phyloP scores from a whole-genome alignment of 2,888 invertebrate species.

The Leistus spinibarbis region DNA sequence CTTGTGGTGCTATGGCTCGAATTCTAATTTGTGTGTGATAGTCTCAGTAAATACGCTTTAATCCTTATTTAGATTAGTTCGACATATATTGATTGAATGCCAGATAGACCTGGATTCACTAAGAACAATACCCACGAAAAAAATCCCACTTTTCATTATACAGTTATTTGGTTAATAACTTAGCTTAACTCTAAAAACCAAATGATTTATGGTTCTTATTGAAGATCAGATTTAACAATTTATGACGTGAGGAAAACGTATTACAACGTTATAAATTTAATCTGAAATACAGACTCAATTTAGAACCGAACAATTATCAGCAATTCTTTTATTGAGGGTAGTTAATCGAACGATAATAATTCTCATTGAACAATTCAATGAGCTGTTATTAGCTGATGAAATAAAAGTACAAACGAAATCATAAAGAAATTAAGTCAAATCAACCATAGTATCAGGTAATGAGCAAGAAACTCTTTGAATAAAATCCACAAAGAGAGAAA shows the following conservation, averaged over 20 bases:
- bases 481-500: neutral
- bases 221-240: too few relatives aligned
- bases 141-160: too few relatives aligned
- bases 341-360: neutral
- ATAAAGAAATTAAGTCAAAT: neutral
- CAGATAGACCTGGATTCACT: too few relatives aligned
- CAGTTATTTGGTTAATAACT: too few relatives aligned
- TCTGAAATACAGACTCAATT: too few relatives aligned
- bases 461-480: neutral
- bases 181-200: too few relatives aligned
- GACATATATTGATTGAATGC: too few relatives aligned
- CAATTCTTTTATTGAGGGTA: neutral
- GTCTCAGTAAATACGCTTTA: slow-evolving; percentile 15
- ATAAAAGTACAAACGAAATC: neutral
- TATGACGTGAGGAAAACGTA: too few relatives aligned
- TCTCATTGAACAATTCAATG: slow-evolving; percentile 5
- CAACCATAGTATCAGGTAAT: neutral
- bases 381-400: neutral
- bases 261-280: too few relatives aligned
- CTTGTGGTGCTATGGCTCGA: slow-evolving; percentile 13
- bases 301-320: neutral
- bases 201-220: too few relatives aligned
- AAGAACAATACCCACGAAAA: too few relatives aligned
- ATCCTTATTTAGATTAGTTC: slow-evolving; percentile 11
- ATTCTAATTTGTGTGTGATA: slow-evolving; percentile 30